These are phyloP conservation scores for Sciurus niger DNA, from an alignment of 2,113 vertebrate species.

Conservation along the genomic window DNA sequence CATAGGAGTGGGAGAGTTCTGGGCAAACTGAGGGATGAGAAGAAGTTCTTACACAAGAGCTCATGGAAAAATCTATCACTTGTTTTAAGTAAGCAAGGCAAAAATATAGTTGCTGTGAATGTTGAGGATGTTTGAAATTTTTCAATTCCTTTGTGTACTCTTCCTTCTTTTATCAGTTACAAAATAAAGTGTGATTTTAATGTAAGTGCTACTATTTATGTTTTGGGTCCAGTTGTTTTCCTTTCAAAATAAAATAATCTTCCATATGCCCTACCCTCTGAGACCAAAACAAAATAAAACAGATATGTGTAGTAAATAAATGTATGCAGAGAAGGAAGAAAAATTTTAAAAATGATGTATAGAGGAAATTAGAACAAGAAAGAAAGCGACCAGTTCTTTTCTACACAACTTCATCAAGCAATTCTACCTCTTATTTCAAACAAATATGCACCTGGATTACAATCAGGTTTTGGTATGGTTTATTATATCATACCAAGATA, in stretches of 20 bases:
- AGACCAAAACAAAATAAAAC: background rate
- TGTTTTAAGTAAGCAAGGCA: background rate
- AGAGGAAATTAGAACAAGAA: slow-evolving; percentile 5
- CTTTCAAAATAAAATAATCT: background rate
- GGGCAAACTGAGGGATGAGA: background rate
- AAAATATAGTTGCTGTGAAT: background rate
- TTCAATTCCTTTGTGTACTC: background rate
- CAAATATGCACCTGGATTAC: background rate
- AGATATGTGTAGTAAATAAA: background rate
- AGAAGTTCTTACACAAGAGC: background rate
- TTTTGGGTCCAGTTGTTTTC: background rate
- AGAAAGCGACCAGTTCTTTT: background rate
- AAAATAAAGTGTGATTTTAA: background rate
- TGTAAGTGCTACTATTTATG: background rate
- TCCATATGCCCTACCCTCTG: background rate
- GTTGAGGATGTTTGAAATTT: background rate
- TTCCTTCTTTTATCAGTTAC: background rate
- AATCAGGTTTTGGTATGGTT: background rate
- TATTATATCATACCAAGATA: background rate
- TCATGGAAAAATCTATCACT: background rate
- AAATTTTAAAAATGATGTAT: background rate
- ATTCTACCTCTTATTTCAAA: slow-evolving; percentile 11
- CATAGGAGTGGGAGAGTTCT: background rate
- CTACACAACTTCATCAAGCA: background rate
- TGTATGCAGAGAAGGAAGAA: background rate